These are phyloP conservation scores for Monoplex corrugatus DNA, from an alignment of 2,888 invertebrate species.

Conservation along the genomic window DNA sequence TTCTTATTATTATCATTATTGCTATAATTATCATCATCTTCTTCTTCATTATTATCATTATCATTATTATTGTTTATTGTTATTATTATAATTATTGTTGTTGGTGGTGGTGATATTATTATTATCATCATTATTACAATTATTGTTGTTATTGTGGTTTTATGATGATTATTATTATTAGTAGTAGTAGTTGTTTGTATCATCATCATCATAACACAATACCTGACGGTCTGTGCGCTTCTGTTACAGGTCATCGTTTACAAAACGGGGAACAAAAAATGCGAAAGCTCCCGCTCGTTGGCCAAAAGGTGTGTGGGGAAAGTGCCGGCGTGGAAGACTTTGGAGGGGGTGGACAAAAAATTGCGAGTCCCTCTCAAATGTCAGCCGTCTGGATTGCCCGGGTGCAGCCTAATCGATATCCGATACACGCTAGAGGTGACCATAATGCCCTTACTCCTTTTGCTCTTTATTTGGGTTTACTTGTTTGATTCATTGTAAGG, in stretches of 20 bases:
- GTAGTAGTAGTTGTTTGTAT: too few relatives aligned
- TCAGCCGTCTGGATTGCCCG: constrained; percentile 43
- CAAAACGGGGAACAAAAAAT: constrained; percentile 34
- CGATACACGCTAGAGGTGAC: constrained; percentile 40
- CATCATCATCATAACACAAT: too few relatives aligned
- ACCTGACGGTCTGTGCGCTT: background rate
- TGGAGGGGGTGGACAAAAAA: constrained; percentile 17
- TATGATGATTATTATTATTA: too few relatives aligned
- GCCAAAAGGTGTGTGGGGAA: constrained; percentile 30
- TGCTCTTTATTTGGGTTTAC: background rate
- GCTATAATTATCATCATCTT: too few relatives aligned
- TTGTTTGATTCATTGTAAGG: background rate
- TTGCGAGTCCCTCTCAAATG: constrained; percentile 32
- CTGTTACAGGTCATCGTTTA: background rate
- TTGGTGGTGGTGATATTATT: too few relatives aligned
- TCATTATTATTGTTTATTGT: too few relatives aligned
- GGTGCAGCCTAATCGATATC: constrained; percentile 49
- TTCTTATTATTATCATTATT: too few relatives aligned
- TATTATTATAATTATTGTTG: too few relatives aligned
- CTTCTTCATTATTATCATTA: too few relatives aligned
- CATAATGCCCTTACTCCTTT: background rate
- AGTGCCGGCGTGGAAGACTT: constrained; percentile 8
- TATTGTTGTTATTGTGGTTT: too few relatives aligned
- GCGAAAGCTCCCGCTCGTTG: constrained; percentile 31
- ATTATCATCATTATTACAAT: too few relatives aligned